Evolutionary conservation across 2,113 vertebrate species (phyloP).

Genomic region (Symphodus melops): DNA sequence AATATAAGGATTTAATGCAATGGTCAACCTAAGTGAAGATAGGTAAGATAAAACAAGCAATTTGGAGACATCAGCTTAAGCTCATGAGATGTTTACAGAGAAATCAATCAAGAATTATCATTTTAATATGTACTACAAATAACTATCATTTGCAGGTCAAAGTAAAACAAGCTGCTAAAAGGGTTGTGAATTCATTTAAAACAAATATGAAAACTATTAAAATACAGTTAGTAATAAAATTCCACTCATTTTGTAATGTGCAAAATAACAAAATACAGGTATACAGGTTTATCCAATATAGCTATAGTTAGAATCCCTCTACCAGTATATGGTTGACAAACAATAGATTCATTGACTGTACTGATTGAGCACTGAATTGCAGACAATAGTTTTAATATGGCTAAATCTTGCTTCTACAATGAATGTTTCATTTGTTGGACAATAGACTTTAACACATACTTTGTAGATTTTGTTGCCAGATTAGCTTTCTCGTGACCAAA

Average conservation of each 20-base stretch:
- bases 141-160: neutral
- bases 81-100: neutral
- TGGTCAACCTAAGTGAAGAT: neutral
- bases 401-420: neutral
- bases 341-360: neutral
- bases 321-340: neutral
- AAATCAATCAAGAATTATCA: neutral
- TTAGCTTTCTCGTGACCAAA: slow-evolving; percentile 60
- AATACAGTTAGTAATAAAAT: neutral
- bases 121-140: neutral
- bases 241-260: neutral
- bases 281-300: neutral
- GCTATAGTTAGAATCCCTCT: too few species aligned
- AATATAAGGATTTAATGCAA: neutral
- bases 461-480: slow-evolving; percentile 46
- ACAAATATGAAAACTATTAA: neutral
- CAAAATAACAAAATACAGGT: neutral
- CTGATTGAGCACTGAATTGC: neutral
- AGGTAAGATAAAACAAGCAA: too few species aligned
- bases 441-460: slow-evolving; percentile 3
- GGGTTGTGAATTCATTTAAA: neutral
- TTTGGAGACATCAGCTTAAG: neutral
- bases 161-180: neutral
- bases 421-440: neutral
- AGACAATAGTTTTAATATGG: slow-evolving; percentile 18